Base-by-base conservation (phyloP, 2,888 invertebrate species). In the Colostygia pectinataria region DNA sequence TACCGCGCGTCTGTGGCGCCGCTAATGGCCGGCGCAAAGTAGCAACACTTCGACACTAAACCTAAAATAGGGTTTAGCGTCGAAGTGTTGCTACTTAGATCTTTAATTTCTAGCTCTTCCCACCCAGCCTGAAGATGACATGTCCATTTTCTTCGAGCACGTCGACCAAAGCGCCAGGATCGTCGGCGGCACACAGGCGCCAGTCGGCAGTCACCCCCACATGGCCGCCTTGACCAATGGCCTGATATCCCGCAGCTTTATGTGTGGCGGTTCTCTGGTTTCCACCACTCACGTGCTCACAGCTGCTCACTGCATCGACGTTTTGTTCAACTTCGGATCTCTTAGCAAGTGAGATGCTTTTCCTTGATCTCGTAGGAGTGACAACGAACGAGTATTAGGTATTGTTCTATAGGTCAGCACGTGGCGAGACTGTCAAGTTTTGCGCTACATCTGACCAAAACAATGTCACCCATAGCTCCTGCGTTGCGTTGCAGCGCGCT, bases 231-330 rank as follows among this genome's bases (percentile, higher is more conserved):
- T 82, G 43, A 57, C 72, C 39, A 66, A n/a, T 8, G 81, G 81
- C 0, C 1, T 55, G 0, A 0, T 71, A 0, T 6, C 80, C 48
- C 61, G 74, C 3, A 73, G 61, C 27, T 73, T 76, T 46, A 2
- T 77, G 2, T 86, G 85, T 47, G 85, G 85, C 0, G 83, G 71
- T 0, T 83, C 85, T 9, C 33, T 85, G 3, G 48, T 86, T 29
- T 34, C 59, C 0, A 4, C 42, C 12, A 0, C 55, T 75, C 0
- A 67, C 66, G 66, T 84, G 1, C 64, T 85, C 8, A 85, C 83
- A 0, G 86, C 86, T 1, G 85, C 86, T 0, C 85, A 86, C 40
- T 86, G 86, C 50, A 74, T 84, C 38, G 71, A 37, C 0, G 66
- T 67, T 20, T 72, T 67, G 0, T 70, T 60, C 59, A 65, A 63